Conservation (phyloP, 2,113 vertebrate genomes). For the Heterochromis multidens region DNA sequence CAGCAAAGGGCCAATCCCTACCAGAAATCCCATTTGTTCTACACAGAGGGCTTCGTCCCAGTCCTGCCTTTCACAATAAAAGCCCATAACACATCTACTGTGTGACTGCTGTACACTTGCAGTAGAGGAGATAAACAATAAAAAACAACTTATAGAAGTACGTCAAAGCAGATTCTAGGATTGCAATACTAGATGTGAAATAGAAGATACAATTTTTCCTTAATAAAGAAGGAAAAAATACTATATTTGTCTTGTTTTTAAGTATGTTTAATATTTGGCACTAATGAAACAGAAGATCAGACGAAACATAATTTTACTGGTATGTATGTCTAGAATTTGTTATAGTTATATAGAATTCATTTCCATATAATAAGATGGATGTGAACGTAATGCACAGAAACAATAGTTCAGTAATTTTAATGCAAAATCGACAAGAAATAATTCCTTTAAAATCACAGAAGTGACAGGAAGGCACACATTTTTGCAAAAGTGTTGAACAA, state of each 20-base stretch:
- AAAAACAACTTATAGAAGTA: neutral
- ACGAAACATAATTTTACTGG: too few relatives aligned
- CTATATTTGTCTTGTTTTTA: too few relatives aligned
- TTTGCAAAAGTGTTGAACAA: too few relatives aligned
- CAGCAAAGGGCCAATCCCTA: neutral
- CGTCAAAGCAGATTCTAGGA: neutral
- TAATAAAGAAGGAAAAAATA: too few relatives aligned
- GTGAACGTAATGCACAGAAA: neutral
- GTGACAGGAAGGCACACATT: too few relatives aligned
- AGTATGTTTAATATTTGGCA: neutral
- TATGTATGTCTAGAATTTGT: neutral
- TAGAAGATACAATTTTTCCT: neutral
- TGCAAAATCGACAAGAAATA: too few relatives aligned
- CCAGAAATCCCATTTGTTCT: neutral
- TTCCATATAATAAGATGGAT: neutral
- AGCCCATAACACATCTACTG: neutral
- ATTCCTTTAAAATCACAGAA: too few relatives aligned
- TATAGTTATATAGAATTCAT: neutral
- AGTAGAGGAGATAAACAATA: neutral
- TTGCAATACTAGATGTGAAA: neutral
- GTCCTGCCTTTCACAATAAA: neutral
- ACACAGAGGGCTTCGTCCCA: neutral
- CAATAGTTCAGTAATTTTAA: neutral
- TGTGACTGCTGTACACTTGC: neutral
- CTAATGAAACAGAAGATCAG: neutral